Percentiles rank a stretch among this genome's conserved stretches.
phyloP scores from a whole-genome alignment of 2,113 vertebrate species.

The Actinemys pallida region DNA sequence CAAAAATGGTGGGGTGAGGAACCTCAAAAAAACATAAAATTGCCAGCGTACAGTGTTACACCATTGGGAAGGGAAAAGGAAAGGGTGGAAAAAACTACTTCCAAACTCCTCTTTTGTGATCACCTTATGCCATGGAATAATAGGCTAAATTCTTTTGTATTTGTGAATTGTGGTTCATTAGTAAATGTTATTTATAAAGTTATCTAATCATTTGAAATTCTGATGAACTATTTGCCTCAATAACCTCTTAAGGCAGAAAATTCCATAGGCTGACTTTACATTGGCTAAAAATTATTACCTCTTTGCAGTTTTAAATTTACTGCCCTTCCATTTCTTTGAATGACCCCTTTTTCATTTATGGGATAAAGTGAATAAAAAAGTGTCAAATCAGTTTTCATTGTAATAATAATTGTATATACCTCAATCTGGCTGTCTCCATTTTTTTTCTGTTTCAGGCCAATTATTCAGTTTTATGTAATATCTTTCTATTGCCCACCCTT shows the following conservation, averaged over 20 bases:
- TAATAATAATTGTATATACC: background rate
- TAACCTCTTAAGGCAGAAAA: constrained; percentile 5
- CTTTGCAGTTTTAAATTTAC: constrained; percentile 13
- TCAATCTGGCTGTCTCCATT: constrained; percentile 25
- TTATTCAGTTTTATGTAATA: background rate
- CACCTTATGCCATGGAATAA: background rate
- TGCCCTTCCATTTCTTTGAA: constrained; percentile 23
- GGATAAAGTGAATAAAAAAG: constrained; percentile 35
- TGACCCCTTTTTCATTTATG: constrained; percentile 16
- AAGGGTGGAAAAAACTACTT: background rate
- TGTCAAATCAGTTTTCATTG: constrained; percentile 2
- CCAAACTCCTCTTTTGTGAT: background rate
- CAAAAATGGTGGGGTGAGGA: constrained; percentile 1
- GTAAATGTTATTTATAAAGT: constrained; percentile 2
- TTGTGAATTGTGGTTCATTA: constrained; percentile 1
- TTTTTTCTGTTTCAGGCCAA: constrained; percentile 24
- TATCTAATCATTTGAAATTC: background rate
- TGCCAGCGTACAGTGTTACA: background rate
- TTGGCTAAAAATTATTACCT: constrained; percentile 21
- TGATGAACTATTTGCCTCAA: constrained; percentile 9
- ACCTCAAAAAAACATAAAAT: background rate
- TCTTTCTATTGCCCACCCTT: background rate
- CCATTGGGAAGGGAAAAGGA: accelerated
- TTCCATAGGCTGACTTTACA: constrained; percentile 7
- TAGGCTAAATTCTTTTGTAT: background rate